A percentile compares a stretch with the other conserved stretches of the same genome.
Conservation (phyloP, 1,140 invertebrate species). For the Triops longicaudatus region DNA sequence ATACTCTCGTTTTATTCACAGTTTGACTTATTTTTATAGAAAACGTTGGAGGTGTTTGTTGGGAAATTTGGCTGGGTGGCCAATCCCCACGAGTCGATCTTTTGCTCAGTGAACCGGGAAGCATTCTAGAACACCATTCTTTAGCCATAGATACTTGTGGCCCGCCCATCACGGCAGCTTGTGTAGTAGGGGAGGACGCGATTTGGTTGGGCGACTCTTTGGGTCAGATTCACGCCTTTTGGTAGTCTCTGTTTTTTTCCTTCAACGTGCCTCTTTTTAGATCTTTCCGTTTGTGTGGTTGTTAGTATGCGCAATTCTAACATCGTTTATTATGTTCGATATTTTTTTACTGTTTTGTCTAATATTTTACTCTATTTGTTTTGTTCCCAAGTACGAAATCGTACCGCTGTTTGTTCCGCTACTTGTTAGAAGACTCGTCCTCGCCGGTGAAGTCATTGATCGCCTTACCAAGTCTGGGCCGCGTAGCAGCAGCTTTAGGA, state of each 20-base stretch:
- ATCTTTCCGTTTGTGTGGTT: too few relatives aligned
- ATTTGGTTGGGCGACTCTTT: conserved; percentile 81
- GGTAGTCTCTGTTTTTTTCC: conserved; percentile 15
- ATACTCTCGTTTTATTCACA: neutral
- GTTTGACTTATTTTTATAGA: conserved; percentile 30
- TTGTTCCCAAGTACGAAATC: conserved; percentile 30
- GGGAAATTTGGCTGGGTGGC: conserved; percentile 61
- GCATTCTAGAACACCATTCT: conserved; percentile 33
- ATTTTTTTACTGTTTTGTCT: conserved; percentile 16
- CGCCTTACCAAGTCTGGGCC: conserved; percentile 52
- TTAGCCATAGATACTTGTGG: neutral
- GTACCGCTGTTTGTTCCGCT: conserved; percentile 44
- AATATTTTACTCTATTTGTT: conserved; percentile 21
- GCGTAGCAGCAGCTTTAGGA: conserved; percentile 61
- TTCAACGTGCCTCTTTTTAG: too few relatives aligned
- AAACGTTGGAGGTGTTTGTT: conserved; percentile 40
- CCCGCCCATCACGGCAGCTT: conserved; percentile 35
- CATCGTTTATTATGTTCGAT: too few relatives aligned
- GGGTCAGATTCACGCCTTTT: conserved; percentile 65
- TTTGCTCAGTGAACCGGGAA: conserved; percentile 50
- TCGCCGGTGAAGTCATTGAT: conserved; percentile 53
- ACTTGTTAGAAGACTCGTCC: conserved; percentile 44
- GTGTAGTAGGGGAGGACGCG: conserved; percentile 51
- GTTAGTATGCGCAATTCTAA: too few relatives aligned
- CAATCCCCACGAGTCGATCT: conserved; percentile 61